Conservation (phyloP, 2,888 invertebrate species). For the Alitta virens region DNA sequence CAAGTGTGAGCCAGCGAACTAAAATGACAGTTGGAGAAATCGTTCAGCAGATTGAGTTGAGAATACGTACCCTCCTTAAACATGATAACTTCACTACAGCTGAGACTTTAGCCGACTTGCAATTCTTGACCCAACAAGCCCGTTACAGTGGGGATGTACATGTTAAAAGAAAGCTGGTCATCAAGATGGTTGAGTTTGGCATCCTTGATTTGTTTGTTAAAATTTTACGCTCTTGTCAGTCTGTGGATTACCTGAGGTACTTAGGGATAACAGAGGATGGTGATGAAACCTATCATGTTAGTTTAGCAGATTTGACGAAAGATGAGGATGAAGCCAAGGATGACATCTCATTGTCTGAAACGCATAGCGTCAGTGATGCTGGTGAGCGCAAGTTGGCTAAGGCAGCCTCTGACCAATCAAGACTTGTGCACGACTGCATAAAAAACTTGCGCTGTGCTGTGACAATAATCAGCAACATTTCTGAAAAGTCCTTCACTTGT, state of each 20-base stretch:
- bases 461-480: slow-evolving; percentile 18
- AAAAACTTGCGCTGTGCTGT: slow-evolving; percentile 23
- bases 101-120: slow-evolving; percentile 19
- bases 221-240: slow-evolving; percentile 22
- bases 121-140: slow-evolving; percentile 24
- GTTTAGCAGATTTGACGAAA: background rate
- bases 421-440: slow-evolving; percentile 8
- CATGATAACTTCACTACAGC: slow-evolving; percentile 20
- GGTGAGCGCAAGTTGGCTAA: background rate
- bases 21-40: slow-evolving; percentile 25
- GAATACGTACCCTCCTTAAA: slow-evolving; percentile 1
- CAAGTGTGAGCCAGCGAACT: background rate
- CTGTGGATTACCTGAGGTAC: slow-evolving; percentile 20
- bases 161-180: slow-evolving; percentile 22
- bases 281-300: background rate
- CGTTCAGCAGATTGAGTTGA: slow-evolving; percentile 20
- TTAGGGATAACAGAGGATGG: background rate
- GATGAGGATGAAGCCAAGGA: slow-evolving; percentile 1
- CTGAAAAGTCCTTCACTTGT: slow-evolving; percentile 23
- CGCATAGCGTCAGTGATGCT: background rate
- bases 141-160: slow-evolving; percentile 22
- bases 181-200: slow-evolving; percentile 19
- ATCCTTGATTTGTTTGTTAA: slow-evolving; percentile 20
- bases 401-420: slow-evolving; percentile 4
- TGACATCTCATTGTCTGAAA: background rate